phyloP scores from a whole-genome alignment of 1,140 invertebrate genomes.

The Zophobas atratus region DNA sequence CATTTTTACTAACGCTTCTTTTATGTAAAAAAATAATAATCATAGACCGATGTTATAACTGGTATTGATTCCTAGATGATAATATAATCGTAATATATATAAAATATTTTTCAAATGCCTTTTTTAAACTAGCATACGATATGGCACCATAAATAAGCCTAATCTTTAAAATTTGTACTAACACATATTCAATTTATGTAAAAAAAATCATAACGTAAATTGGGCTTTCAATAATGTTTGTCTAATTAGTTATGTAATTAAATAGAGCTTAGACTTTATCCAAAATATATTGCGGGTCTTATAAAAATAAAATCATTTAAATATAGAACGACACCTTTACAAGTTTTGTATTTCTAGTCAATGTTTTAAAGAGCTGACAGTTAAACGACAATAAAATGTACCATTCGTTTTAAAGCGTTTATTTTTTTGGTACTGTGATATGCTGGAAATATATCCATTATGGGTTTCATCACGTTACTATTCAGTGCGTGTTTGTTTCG shows the following conservation, averaged over 20 bases:
- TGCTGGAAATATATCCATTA: conserved; percentile 42
- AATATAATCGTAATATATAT: conserved; percentile 53
- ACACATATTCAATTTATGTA: conserved; percentile 52
- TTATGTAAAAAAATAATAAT: conserved; percentile 51
- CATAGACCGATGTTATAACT: conserved; percentile 57
- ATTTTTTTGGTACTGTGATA: conserved; percentile 59
- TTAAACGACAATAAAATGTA: conserved; percentile 58
- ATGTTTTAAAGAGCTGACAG: conserved; percentile 51
- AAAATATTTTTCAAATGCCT: conserved; percentile 64
- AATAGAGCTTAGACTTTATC: conserved; percentile 51
- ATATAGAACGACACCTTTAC: conserved; percentile 42
- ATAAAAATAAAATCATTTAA: conserved; percentile 46
- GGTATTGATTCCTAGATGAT: conserved; percentile 62
- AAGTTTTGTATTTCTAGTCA: conserved; percentile 56
- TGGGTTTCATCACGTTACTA: conserved; percentile 11
- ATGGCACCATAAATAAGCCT: conserved; percentile 46
- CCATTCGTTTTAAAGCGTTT: conserved; percentile 48
- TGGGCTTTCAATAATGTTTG: conserved; percentile 61
- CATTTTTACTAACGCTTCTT: conserved; percentile 59
- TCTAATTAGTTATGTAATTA: conserved; percentile 58
- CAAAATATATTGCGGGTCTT: conserved; percentile 47
- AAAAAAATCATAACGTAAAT: conserved; percentile 55
- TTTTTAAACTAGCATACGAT: conserved; percentile 57
- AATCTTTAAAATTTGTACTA: conserved; percentile 54
- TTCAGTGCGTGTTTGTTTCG: background rate